These are phyloP conservation scores for Coryphaenoides rupestris DNA, from an alignment of 2,113 vertebrate species.

Conservation along the genomic window DNA sequence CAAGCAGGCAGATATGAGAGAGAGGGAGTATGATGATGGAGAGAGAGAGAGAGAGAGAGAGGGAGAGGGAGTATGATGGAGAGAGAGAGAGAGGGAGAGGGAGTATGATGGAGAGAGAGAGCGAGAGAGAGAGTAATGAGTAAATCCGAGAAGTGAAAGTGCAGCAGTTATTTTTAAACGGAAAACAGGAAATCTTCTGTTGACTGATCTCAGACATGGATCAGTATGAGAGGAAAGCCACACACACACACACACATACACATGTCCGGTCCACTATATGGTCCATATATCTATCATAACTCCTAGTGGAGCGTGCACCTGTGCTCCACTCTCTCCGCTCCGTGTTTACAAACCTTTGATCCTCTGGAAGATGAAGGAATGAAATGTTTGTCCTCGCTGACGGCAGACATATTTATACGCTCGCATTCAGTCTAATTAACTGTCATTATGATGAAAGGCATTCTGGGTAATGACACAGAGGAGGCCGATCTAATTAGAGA, in stretches of 20 bases:
- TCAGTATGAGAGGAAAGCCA: constrained; percentile 25
- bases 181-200: constrained; percentile 69
- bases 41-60: constrained; percentile 9
- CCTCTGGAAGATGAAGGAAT: constrained; percentile 8
- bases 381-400: constrained; percentile 14
- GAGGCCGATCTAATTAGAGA: not conserved
- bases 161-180: constrained; percentile 68
- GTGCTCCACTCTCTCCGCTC: constrained; percentile 6
- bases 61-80: constrained; percentile 13
- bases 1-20: not conserved
- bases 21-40: not conserved
- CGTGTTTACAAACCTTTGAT: constrained; percentile 10
- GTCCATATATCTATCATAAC: constrained; percentile 5
- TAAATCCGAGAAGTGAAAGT: constrained; percentile 60
- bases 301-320: not conserved
- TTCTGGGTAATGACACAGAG: not conserved
- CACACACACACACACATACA: constrained; percentile 2
- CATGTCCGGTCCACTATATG: not conserved
- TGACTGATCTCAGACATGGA: constrained; percentile 54
- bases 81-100: constrained; percentile 23
- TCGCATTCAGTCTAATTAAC: constrained; percentile 28
- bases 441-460: constrained; percentile 27
- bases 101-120: constrained; percentile 14
- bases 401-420: constrained; percentile 13
- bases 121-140: constrained; percentile 22